These are phyloP conservation scores for Notothenia coriiceps DNA, from an alignment of 2,113 vertebrate genomes.

Conservation along the genomic window DNA sequence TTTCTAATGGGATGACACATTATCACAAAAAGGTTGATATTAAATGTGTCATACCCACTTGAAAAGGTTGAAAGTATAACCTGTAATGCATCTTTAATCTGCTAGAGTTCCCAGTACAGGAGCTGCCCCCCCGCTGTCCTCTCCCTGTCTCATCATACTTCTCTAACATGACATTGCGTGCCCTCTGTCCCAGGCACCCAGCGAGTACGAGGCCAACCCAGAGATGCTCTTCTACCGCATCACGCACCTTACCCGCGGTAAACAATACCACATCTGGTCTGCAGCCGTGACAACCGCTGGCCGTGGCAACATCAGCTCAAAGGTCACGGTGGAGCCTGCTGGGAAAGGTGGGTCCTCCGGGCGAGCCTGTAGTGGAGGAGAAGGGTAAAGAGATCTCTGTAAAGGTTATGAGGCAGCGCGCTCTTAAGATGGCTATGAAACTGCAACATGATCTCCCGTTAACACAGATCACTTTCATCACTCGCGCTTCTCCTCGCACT, in stretches of 20 bases:
- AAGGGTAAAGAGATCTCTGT: constrained; percentile 51
- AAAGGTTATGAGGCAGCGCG: constrained; percentile 65
- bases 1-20: no score
- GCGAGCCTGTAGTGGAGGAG: constrained; percentile 40
- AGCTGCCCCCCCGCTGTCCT: not conserved
- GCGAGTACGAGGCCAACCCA: constrained; percentile 96
- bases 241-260: constrained; percentile 92
- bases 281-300: constrained; percentile 96
- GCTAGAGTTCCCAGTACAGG: not conserved
- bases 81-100: not conserved
- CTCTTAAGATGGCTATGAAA: constrained; percentile 43
- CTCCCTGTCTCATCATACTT: constrained; percentile 1
- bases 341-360: constrained; percentile 89
- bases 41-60: not conserved
- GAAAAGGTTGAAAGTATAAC: not conserved
- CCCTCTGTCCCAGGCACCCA: constrained; percentile 89
- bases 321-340: constrained; percentile 95
- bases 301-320: constrained; percentile 96
- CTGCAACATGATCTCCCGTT: constrained; percentile 29
- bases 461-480: constrained; percentile 40
- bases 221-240: constrained; percentile 97
- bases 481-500: constrained; percentile 32
- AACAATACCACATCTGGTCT: constrained; percentile 98
- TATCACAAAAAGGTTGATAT: no score
- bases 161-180: constrained; percentile 45